phyloP scores from a whole-genome alignment of 2,113 vertebrate species.

The Salminus brasiliensis region DNA sequence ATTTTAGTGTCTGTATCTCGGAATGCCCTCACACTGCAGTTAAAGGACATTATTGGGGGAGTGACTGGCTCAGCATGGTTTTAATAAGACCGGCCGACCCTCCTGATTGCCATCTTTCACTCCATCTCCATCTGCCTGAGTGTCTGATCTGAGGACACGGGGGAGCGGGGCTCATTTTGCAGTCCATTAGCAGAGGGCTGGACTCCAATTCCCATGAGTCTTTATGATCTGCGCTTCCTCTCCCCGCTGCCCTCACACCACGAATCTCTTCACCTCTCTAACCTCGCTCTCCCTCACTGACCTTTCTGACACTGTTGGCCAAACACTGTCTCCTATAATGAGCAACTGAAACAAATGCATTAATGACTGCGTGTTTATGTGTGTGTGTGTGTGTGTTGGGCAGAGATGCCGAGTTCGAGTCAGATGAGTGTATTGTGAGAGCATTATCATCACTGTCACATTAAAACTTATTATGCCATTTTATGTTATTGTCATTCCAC shows the following conservation, averaged over 20 bases:
- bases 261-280: slow-evolving; percentile 53
- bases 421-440: background rate
- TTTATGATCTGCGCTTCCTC: slow-evolving; percentile 43
- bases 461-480: too few relatives aligned
- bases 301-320: slow-evolving; percentile 59
- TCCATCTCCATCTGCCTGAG: slow-evolving; percentile 56
- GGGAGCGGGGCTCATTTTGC: slow-evolving; percentile 59
- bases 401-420: background rate
- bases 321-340: slow-evolving; percentile 60
- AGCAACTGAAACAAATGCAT: slow-evolving; percentile 47
- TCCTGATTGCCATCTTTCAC: slow-evolving; percentile 50
- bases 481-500: too few relatives aligned
- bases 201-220: slow-evolving; percentile 59
- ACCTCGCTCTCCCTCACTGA: slow-evolving; percentile 53
- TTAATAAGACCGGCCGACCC: slow-evolving; percentile 52
- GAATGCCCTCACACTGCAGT: background rate
- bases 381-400: slow-evolving; percentile 57
- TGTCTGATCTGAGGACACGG: slow-evolving; percentile 55
- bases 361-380: slow-evolving; percentile 59
- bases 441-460: background rate
- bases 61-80: slow-evolving; percentile 35
- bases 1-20: slow-evolving; percentile 6
- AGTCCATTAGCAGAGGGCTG: slow-evolving; percentile 59
- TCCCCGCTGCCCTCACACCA: slow-evolving; percentile 47
- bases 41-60: slow-evolving; percentile 27